Conservation (phyloP, 2,113 vertebrate species). For the Aegithalos caudatus region DNA sequence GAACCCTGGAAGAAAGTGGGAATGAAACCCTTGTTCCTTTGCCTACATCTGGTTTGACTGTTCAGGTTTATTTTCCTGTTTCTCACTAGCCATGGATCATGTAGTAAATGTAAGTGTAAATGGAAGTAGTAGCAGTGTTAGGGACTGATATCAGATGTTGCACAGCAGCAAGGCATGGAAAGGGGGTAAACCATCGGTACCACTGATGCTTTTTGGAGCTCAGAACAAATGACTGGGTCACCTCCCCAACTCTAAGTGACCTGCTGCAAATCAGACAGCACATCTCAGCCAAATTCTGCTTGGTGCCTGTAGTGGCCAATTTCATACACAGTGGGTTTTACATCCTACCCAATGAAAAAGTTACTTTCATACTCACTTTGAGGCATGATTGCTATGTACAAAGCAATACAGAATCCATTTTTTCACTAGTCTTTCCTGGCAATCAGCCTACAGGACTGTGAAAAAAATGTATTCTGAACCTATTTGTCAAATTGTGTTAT, state of each 20-base stretch:
- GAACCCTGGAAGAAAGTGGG: not conserved
- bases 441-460: not conserved
- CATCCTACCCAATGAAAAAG: not conserved
- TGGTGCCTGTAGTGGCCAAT: not conserved
- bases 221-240: not conserved
- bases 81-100: not conserved
- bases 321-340: slow-evolving; percentile 1
- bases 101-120: too few relatives aligned
- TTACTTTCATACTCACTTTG: not conserved
- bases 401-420: not conserved
- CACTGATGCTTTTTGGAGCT: not conserved
- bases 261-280: not conserved
- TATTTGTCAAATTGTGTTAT: not conserved
- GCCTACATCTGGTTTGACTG: not conserved
- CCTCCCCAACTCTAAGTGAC: not conserved
- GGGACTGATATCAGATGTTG: not conserved
- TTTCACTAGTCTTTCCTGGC: not conserved
- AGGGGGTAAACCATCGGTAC: not conserved
- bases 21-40: not conserved
- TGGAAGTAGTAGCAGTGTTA: not conserved
- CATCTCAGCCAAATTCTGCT: not conserved
- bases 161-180: not conserved
- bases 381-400: not conserved
- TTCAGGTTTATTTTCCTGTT: not conserved
- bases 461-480: not conserved